phyloP scores from a whole-genome alignment of 2,797 vertebrate genomes.

The Crypturellus tataupa region DNA sequence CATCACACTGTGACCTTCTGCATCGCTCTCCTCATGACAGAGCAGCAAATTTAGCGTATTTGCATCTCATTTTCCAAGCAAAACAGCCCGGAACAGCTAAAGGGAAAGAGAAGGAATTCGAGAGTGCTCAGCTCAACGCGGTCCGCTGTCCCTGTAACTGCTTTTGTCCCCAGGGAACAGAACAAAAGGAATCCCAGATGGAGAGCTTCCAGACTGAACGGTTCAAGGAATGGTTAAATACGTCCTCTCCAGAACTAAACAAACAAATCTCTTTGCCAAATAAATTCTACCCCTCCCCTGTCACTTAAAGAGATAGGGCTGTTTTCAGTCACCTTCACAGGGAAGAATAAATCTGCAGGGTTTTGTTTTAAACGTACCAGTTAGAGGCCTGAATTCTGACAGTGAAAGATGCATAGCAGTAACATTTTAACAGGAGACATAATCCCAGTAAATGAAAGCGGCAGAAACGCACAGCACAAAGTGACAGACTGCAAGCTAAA shows the following conservation, averaged over 20 bases:
- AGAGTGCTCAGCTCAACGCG: neutral
- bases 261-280: slow-evolving; percentile 32
- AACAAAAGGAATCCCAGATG: neutral
- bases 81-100: neutral
- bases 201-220: neutral
- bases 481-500: slow-evolving; percentile 20
- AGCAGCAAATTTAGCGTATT: neutral
- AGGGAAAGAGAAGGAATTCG: neutral
- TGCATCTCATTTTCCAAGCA: neutral
- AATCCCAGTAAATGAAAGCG: slow-evolving; percentile 29
- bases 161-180: neutral
- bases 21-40: neutral
- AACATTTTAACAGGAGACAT: slow-evolving; percentile 31
- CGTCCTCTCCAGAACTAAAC: neutral
- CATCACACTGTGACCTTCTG: neutral
- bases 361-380: neutral
- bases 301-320: neutral
- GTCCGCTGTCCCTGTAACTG: neutral
- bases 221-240: slow-evolving; percentile 37
- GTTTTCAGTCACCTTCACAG: neutral
- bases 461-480: slow-evolving; percentile 22
- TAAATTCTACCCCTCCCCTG: neutral
- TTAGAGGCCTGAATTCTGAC: slow-evolving; percentile 1
- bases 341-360: slow-evolving; percentile 16
- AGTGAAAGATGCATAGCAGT: slow-evolving; percentile 25